A percentile compares a stretch with the other conserved stretches of the same genome.
Evolutionary conservation across 1,140 invertebrate species (phyloP).

Genomic region (Laodelphax striatellus): DNA sequence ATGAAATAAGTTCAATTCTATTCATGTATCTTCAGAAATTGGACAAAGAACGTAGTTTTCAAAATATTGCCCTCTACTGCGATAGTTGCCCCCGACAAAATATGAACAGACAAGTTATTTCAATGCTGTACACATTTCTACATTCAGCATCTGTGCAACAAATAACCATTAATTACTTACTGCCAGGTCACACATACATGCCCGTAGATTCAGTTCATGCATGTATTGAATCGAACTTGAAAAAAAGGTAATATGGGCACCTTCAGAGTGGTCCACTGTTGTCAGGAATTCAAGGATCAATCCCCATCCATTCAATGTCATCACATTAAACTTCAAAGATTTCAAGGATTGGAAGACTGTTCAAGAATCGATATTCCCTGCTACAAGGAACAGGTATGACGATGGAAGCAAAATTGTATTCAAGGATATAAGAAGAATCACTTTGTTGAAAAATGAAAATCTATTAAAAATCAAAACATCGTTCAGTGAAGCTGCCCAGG

Average conservation of each 20-base stretch:
- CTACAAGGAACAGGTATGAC: background rate
- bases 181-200: slow-evolving; percentile 24
- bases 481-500: background rate
- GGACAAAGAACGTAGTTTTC: slow-evolving; percentile 6
- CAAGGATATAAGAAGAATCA: background rate
- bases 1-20: slow-evolving; percentile 3
- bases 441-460: background rate
- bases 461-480: background rate
- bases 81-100: slow-evolving; percentile 24
- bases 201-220: slow-evolving; percentile 22
- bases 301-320: background rate
- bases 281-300: slow-evolving; percentile 1
- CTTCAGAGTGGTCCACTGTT: slow-evolving; percentile 23
- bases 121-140: slow-evolving; percentile 16
- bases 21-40: slow-evolving; percentile 12
- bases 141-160: slow-evolving; percentile 7
- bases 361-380: background rate
- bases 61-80: slow-evolving; percentile 16
- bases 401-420: background rate
- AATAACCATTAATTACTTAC: slow-evolving; percentile 17
- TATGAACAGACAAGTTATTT: slow-evolving; percentile 20
- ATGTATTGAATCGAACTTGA: slow-evolving; percentile 17
- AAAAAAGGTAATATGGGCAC: slow-evolving; percentile 20
- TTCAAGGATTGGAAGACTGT: background rate
- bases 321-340: background rate